phyloP scores from a whole-genome alignment of 2,113 vertebrate species.

The Tyto alba region DNA sequence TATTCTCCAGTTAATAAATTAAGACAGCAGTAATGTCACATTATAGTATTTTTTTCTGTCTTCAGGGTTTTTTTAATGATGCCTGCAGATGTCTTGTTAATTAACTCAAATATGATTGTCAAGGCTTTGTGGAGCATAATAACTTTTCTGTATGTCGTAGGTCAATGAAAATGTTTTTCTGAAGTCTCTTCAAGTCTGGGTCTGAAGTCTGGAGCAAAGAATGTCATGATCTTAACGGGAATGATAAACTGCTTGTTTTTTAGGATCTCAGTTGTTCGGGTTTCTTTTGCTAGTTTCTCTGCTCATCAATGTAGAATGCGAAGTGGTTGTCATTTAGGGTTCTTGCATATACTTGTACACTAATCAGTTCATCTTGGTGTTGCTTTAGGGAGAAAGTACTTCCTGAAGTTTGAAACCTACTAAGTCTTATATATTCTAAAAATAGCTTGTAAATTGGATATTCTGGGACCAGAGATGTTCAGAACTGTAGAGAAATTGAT shows the following conservation, averaged over 20 bases:
- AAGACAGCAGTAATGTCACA: background rate
- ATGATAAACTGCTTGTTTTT: background rate
- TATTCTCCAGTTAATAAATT: background rate
- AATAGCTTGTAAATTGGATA: background rate
- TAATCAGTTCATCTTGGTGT: background rate
- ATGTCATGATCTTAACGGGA: background rate
- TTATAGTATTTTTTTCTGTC: background rate
- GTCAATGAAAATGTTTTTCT: background rate
- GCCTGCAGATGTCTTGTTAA: background rate
- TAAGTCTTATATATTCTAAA: background rate
- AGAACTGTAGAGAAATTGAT: background rate
- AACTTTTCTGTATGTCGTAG: background rate
- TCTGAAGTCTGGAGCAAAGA: background rate
- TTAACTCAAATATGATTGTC: background rate
- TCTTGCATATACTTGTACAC: background rate
- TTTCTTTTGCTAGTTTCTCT: background rate
- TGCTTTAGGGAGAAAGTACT: background rate
- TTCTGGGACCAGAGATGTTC: background rate
- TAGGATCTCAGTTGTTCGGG: background rate
- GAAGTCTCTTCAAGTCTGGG: background rate
- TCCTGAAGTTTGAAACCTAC: background rate
- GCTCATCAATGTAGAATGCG: background rate
- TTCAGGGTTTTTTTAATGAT: background rate
- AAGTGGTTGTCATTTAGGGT: background rate
- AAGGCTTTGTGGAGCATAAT: background rate